Evolutionary conservation across 2,888 invertebrate species (phyloP).

Genomic region (Tethea ocularis): DNA sequence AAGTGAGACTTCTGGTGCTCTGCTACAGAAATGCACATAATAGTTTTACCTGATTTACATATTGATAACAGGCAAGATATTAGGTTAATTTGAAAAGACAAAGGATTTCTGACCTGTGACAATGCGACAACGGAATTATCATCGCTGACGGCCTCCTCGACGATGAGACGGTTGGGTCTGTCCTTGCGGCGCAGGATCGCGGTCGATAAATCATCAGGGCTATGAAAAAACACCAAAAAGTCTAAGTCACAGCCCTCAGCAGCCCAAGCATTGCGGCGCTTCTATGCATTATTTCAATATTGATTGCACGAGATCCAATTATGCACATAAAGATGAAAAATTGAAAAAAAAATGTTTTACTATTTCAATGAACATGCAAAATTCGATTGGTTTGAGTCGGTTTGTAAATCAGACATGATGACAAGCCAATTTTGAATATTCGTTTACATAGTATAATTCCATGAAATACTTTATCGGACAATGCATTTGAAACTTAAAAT

Average conservation of each 20-base stretch:
- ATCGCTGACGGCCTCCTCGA: slow-evolving; percentile 99
- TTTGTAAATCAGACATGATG: slow-evolving; percentile 76
- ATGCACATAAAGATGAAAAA: neutral
- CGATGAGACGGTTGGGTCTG: slow-evolving; percentile 98
- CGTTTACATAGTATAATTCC: slow-evolving; percentile 40
- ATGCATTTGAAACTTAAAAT: neutral
- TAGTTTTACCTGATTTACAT: neutral
- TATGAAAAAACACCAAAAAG: slow-evolving; percentile 58
- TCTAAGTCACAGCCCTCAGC: slow-evolving; percentile 20
- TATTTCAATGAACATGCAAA: slow-evolving; percentile 33
- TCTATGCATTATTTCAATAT: neutral
- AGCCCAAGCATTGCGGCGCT: neutral
- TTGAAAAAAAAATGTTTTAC: neutral
- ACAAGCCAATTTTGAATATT: slow-evolving; percentile 79
- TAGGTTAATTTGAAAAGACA: slow-evolving; percentile 20
- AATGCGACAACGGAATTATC: slow-evolving; percentile 99
- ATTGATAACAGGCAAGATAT: neutral
- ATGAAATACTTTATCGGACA: slow-evolving; percentile 16
- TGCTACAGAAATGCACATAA: neutral
- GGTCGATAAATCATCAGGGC: slow-evolving; percentile 96
- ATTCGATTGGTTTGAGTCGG: slow-evolving; percentile 36
- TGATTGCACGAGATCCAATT: neutral
- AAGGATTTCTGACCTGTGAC: slow-evolving; percentile 89
- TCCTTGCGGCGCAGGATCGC: slow-evolving; percentile 99
- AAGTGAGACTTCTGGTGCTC: neutral